Percentiles rank a stretch among this genome's conserved stretches.
Evolutionary conservation across 1,140 invertebrate species (phyloP).

Genomic region (Triops longicaudatus): DNA sequence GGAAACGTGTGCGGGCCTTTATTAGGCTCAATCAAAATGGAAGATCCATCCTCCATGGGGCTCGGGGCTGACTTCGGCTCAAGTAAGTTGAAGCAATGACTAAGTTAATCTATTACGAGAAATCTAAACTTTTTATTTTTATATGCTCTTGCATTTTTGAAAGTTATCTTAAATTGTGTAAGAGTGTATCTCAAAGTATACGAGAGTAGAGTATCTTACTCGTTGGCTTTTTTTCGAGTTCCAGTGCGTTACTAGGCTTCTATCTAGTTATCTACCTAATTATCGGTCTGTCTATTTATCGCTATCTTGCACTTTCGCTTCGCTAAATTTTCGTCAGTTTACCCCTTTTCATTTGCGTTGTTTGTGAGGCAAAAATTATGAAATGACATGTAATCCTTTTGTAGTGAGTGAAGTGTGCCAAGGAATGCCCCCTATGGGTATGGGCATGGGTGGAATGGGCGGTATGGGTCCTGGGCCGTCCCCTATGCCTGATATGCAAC

Average conservation of each 20-base stretch:
- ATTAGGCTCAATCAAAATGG: slow-evolving; percentile 28
- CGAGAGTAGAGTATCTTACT: too few relatives aligned
- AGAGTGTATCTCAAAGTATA: too few relatives aligned
- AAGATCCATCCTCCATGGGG: slow-evolving; percentile 20
- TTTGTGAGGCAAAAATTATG: not conserved
- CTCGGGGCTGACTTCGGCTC: slow-evolving; percentile 24
- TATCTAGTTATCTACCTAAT: not conserved
- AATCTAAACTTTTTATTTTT: not conserved
- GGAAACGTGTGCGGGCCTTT: slow-evolving; percentile 22
- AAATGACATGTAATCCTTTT: not conserved
- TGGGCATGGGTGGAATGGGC: slow-evolving; percentile 22
- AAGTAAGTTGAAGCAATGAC: slow-evolving; percentile 11
- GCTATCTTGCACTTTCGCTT: not conserved
- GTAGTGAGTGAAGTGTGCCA: slow-evolving; percentile 29
- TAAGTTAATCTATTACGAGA: not conserved
- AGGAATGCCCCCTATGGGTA: slow-evolving; percentile 27
- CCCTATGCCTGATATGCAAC: not conserved
- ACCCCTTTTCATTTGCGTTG: too few relatives aligned
- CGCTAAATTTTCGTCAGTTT: too few relatives aligned
- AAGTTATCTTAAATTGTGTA: not conserved
- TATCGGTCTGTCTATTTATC: not conserved
- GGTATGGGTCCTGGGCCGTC: slow-evolving; percentile 3
- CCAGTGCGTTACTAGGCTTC: not conserved
- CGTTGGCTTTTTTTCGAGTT: not conserved
- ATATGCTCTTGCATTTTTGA: too few relatives aligned